Percentiles rank a stretch among this genome's conserved stretches.
Conservation (phyloP, 2,113 vertebrate species). For the Brachirus orientalis region DNA sequence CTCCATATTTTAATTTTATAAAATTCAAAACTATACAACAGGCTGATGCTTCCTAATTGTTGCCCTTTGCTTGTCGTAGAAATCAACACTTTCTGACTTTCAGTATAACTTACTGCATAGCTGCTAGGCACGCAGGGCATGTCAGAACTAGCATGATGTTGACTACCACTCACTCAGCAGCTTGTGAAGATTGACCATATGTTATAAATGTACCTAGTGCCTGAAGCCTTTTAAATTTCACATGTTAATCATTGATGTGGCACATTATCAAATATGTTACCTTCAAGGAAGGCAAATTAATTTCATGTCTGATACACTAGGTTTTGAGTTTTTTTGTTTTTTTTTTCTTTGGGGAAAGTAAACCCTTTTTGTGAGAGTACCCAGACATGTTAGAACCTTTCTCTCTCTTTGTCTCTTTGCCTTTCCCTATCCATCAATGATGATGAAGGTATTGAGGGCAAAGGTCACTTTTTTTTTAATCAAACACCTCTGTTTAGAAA, state of each 20-base stretch:
- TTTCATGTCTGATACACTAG: neutral
- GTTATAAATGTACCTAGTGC: constrained; percentile 5
- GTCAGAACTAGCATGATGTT: constrained; percentile 21
- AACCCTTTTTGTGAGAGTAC: neutral
- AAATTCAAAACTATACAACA: neutral
- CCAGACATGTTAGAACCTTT: constrained; percentile 51
- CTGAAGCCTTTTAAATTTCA: constrained; percentile 17
- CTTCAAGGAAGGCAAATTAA: neutral
- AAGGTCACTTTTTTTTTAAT: constrained; percentile 36
- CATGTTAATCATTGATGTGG: neutral
- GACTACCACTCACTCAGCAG: neutral
- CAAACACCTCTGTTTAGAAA: constrained; percentile 28
- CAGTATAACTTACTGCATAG: neutral
- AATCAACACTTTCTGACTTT: constrained; percentile 8
- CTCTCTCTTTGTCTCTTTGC: constrained; percentile 12
- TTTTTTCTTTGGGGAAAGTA: neutral
- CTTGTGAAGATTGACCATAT: constrained; percentile 20
- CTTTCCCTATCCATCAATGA: constrained; percentile 31
- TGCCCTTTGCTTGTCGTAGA: neutral
- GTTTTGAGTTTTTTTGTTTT: constrained; percentile 7
- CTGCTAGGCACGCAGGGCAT: constrained; percentile 11
- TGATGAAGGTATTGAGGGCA: constrained; percentile 47
- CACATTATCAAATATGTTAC: constrained; percentile 4
- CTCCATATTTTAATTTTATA: neutral
- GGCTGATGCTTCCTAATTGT: neutral